Evolutionary conservation across 1,140 invertebrate species (phyloP), one percentile per base, ranked within the genome.

Genomic region (Heliconius congener): DNA sequence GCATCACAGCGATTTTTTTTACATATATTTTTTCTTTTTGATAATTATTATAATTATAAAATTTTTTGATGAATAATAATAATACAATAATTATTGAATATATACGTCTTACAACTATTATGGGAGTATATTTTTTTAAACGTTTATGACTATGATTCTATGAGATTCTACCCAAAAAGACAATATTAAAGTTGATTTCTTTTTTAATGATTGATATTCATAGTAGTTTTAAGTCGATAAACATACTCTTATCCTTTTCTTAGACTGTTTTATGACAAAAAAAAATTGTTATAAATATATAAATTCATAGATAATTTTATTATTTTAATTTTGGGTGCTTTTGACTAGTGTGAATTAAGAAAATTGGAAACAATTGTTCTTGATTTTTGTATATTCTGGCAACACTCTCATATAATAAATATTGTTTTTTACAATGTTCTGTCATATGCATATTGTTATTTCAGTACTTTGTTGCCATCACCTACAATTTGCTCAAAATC

Each of bases 401-500:
- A 78, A 74, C 72, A 78, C 19, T 52, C 1, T 73, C 73, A 46
- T 73, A 42, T 66, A 39, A 30, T 37, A 52, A 37, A 57, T 55
- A 19, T 71, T 37, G 16, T 34, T 30, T 71, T 71, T 71, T 13
- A 19, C 6, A 19, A 52, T 18, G 50, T 52, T 52, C 50, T 52
- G 6, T 52, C 18, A 52, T 52, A 52, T 52, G 50, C 19, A 73
- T 73, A 11, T 73, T 73, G 27, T 73, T 73, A 52, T 71, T 52
- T 71, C 8, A 50, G 18, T 46, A 60, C 76, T 81, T 66, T 87
- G 86, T 86, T 86, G 84, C 78, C 82, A 81, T 57, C 73, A 71
- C 71, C 66, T 83, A 81, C 80, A 83, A 81, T 84, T 90, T 90
- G 88, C 88, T 90, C 87, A 88, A 90, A 87, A 86, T 87, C 82